Base-by-base conservation (phyloP, 2,113 vertebrate species). In the Hemiscyllium ocellatum region DNA sequence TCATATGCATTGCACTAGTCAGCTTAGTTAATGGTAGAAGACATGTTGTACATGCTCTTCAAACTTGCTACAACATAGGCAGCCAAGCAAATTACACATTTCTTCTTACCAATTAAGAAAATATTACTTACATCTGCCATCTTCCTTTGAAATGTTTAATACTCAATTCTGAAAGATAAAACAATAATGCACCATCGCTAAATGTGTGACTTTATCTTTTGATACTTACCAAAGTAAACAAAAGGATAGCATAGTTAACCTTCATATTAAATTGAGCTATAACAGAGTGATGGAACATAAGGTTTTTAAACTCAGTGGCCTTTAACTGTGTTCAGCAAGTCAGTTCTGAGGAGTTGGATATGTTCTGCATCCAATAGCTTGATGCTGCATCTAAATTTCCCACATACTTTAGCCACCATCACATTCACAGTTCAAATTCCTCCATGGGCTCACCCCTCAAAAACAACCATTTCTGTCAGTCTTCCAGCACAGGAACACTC, bases 41-140 rank as follows among this genome's bases (percentile, higher is more conserved):
- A 61, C 8, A 50, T 12, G 76, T 52, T 52, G 22, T 22, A 95
- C 29, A 70, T 26, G 24, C 86, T 29, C 6, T 26, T 95, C 50
- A 72, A 95, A 72, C 66, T 15, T 8, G 8, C 37, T 29, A 72
- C 68, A 47, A 95, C 19, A 26, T 52, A 33, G 94, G 42, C 47
- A 50, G 24, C 50, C 86, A 5, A 52, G 52, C 87, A 90, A n/a
- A 61, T 33, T n/a, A 29, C 52, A 61, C 24, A 72, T 33, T 72
- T 72, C 47, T 29, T 95, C 24, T 56, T 37, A 61, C 66, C 12
- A 96, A n/a, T 61, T 61, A 29, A 0, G 3, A 91, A 91, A 89
- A 76, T n/a, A 26, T 42, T 96, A 96, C 96, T 96, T 96, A 96
- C 96, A 70, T 96, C 96, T 52, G 96, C 96, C 96, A 96, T 96